Base-by-base conservation (phyloP, 2,888 invertebrate genomes). In the Netelia melanura region DNA sequence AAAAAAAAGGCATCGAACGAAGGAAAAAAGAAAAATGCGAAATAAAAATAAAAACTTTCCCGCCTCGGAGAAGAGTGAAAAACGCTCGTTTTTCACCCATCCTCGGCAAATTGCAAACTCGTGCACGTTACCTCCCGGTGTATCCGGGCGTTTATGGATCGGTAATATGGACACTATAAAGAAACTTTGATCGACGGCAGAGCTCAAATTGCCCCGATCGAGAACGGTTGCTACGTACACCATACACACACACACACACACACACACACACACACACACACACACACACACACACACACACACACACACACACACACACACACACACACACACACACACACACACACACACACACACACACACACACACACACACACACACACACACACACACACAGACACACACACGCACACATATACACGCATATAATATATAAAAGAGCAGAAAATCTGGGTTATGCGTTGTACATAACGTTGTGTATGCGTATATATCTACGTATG, bases 401-500 rank as follows among this genome's bases (percentile, higher is more conserved):
- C 21, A 0, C 21, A 1, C 21, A 1, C 1, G 21, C 21, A 21
- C 21, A 21, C 0, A 8, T 38, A 38, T 38, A 38, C 6, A 8
- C 38, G 38, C 38, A 38, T 38, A 38, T 38, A 6, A 38, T 38
- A 21, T 17, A 62, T 17, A 78, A 61, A 78, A 61, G 8, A 14
- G 25, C 10, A 52, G 38, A 68, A 54, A 70, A 78, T 70, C 78
- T 78, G 78, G 78, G 78, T 78, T 78, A 78, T 52, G 30, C 61
- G 48, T 21, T 58, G 5, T 21, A 25, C 30, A 25, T 23, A 38
- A 71, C 10, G 6, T 17, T 71, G 72, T 62, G 61, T 61, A 61
- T 38, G 38, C 38, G 38, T 38, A 38, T 38, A 38, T 38, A 38
- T 38, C 5, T 38, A 38, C 5, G 6, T 38, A 38, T 38, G 17